Conservation (phyloP, 2,888 invertebrate species). For the Epinotia demarniana region DNA sequence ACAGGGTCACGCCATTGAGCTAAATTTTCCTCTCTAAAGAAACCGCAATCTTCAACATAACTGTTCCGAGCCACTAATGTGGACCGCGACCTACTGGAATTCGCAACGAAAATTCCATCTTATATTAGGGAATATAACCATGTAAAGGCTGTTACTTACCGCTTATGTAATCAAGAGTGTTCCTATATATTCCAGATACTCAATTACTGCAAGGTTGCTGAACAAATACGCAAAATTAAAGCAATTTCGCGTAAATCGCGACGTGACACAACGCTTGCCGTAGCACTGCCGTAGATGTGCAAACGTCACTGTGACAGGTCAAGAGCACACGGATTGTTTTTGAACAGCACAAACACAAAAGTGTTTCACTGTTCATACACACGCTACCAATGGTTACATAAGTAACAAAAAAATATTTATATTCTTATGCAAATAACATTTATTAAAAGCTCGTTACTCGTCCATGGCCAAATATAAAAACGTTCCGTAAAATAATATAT, state of each 20-base stretch:
- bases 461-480: constrained; percentile 8
- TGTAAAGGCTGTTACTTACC: constrained; percentile 29
- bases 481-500: constrained; percentile 17
- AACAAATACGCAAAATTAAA: constrained; percentile 34
- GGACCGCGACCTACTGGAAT: constrained; percentile 45
- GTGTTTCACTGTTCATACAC: not conserved
- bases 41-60: constrained; percentile 42
- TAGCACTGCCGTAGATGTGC: constrained; percentile 35
- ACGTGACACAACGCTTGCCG: constrained; percentile 44
- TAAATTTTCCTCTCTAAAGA: constrained; percentile 37
- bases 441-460: not conserved
- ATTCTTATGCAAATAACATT: constrained; percentile 2
- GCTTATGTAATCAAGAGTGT: constrained; percentile 24
- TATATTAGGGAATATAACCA: constrained; percentile 7
- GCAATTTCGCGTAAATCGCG: constrained; percentile 39
- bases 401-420: not conserved
- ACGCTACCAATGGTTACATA: not conserved
- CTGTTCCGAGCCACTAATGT: constrained; percentile 41
- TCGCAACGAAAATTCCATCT: constrained; percentile 30
- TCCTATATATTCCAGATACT: constrained; percentile 1
- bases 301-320: constrained; percentile 44
- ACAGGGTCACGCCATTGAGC: constrained; percentile 30
- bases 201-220: constrained; percentile 21
- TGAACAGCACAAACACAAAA: not conserved
- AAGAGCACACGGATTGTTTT: constrained; percentile 26